Evolutionary conservation across 1,140 invertebrate genomes (phyloP).

Genomic region (Apolygus lucorum): DNA sequence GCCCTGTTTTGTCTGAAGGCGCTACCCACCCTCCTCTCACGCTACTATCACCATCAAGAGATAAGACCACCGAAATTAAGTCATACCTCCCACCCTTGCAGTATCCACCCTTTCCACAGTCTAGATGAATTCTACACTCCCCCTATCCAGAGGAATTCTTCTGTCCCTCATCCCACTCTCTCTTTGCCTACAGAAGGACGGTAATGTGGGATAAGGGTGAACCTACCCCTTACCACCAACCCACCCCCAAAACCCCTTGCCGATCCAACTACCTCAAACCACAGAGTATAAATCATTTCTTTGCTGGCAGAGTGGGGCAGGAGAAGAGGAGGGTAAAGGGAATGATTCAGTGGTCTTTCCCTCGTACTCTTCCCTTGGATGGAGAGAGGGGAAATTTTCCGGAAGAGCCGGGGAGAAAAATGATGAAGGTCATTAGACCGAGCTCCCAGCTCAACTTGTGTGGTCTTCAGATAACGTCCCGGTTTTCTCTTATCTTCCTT

Average conservation of each 20-base stretch:
- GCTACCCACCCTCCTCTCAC: background rate
- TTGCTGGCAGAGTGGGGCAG: too few species aligned
- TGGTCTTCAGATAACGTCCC: background rate
- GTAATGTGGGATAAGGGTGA: background rate
- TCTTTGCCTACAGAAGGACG: background rate
- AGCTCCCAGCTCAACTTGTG: background rate
- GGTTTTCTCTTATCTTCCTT: background rate
- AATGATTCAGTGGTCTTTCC: constrained; percentile 1
- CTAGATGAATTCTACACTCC: too few species aligned
- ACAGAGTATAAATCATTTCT: background rate
- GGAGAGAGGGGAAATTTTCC: background rate
- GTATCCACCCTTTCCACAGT: too few species aligned
- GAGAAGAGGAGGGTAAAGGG: too few species aligned
- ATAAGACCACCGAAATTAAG: background rate
- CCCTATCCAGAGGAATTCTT: too few species aligned
- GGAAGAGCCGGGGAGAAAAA: background rate
- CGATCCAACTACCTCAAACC: too few species aligned
- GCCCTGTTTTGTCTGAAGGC: background rate
- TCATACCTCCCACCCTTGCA: too few species aligned
- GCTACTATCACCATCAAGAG: background rate
- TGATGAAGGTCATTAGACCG: background rate
- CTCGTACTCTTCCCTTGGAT: background rate
- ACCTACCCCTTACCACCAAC: background rate
- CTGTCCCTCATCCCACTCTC: background rate
- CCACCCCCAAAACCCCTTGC: background rate